These are phyloP conservation scores for Drosophila chauvacae DNA, from an alignment of 1,140 invertebrate species.

Conservation along the genomic window DNA sequence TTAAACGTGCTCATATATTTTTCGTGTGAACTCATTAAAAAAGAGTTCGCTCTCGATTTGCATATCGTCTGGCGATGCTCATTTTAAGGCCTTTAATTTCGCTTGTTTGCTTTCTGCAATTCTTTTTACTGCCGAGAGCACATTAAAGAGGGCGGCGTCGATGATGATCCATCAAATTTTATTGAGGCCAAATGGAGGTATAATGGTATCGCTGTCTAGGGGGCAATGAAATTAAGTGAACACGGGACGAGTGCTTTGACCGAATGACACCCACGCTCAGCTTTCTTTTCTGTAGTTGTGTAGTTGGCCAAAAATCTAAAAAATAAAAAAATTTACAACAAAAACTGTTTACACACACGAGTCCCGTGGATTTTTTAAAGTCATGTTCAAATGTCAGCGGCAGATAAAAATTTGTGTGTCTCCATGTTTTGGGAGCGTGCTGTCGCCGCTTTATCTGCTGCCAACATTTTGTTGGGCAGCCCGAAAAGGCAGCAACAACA, in stretches of 20 bases:
- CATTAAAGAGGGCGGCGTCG: constrained; percentile 22
- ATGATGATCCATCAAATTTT: constrained; percentile 68
- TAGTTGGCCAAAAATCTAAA: constrained; percentile 28
- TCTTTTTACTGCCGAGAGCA: constrained; percentile 22
- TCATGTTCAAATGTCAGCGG: constrained; percentile 77
- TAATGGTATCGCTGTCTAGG: constrained; percentile 22
- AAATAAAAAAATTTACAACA: constrained; percentile 21
- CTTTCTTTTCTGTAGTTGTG: constrained; percentile 68
- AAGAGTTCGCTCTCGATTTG: constrained; percentile 41
- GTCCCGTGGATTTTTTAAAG: constrained; percentile 31
- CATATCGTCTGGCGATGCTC: constrained; percentile 45
- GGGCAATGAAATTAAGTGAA: constrained; percentile 29
- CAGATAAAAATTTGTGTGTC: constrained; percentile 72
- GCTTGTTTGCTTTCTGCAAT: constrained; percentile 16
- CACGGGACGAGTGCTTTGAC: constrained; percentile 67
- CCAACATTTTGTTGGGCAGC: constrained; percentile 24
- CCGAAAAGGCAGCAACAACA: neutral
- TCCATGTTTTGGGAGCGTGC: constrained; percentile 72
- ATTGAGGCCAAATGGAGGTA: constrained; percentile 57
- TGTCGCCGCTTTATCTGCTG: constrained; percentile 52
- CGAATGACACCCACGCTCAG: constrained; percentile 65
- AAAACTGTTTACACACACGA: constrained; percentile 57
- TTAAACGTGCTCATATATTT: constrained; percentile 21
- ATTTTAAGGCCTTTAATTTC: constrained; percentile 31
- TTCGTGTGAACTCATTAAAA: constrained; percentile 52